These are phyloP conservation scores for Rhinoderma darwinii DNA, from an alignment of 2,113 vertebrate genomes.

Conservation along the genomic window DNA sequence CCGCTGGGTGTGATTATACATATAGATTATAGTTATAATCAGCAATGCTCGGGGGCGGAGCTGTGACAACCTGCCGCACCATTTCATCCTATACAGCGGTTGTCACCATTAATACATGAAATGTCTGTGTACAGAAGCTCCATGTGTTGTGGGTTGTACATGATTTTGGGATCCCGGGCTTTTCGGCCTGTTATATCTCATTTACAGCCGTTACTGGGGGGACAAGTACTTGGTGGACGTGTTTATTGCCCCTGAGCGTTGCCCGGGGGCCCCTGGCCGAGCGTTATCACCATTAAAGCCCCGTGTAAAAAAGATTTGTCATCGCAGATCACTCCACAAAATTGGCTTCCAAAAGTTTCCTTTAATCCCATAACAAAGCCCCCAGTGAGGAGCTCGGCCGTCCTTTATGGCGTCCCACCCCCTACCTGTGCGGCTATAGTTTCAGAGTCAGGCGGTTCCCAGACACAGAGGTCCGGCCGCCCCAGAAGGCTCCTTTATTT, in stretches of 20 bases:
- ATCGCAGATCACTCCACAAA: constrained; percentile 33
- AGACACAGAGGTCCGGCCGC: constrained; percentile 57
- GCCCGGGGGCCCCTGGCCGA: background rate
- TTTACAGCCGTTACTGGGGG: background rate
- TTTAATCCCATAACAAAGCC: constrained; percentile 70
- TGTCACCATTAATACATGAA: no score
- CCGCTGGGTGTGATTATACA: no score
- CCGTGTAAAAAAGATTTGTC: constrained; percentile 48
- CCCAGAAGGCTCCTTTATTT: constrained; percentile 53
- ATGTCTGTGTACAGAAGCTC: no score
- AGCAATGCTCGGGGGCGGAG: no score
- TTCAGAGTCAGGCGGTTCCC: constrained; percentile 60
- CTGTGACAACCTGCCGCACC: no score
- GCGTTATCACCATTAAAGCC: constrained; percentile 31
- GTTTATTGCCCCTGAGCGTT: background rate
- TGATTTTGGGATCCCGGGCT: no score
- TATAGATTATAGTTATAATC: no score
- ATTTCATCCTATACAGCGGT: no score
- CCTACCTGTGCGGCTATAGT: constrained; percentile 60
- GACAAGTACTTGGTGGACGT: background rate
- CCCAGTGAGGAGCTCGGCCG: background rate
- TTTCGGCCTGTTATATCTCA: no score
- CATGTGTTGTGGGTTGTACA: no score
- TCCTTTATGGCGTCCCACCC: constrained; percentile 54
- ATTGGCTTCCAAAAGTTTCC: constrained; percentile 42